These are phyloP conservation scores for Chinchilla lanigera DNA, from an alignment of 2,113 vertebrate species.

Conservation along the genomic window DNA sequence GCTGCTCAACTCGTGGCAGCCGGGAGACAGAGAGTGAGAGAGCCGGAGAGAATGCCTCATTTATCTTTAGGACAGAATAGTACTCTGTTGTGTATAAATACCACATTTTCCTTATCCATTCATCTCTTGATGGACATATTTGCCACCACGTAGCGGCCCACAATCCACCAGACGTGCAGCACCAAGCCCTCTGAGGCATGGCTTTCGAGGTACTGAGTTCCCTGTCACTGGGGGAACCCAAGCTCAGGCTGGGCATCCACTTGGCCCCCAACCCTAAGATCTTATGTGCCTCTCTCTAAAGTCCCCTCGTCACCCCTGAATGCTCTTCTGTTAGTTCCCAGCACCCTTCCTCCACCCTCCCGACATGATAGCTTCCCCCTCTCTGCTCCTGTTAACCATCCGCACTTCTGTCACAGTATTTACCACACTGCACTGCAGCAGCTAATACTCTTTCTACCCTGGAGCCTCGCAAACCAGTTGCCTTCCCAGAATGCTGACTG, in stretches of 20 bases:
- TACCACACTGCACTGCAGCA: background rate
- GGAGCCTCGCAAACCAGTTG: background rate
- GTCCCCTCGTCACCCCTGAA: background rate
- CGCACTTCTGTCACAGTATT: background rate
- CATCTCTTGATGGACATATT: background rate
- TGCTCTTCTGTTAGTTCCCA: background rate
- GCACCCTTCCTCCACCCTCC: background rate
- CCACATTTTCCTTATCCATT: background rate
- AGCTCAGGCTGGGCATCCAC: background rate
- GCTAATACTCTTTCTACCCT: background rate
- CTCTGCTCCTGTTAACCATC: background rate
- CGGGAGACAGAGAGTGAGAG: background rate
- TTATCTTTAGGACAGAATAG: background rate
- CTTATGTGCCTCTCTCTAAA: slow-evolving; percentile 2
- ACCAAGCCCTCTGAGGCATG: background rate
- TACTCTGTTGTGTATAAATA: background rate
- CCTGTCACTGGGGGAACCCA: background rate
- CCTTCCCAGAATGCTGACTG: background rate
- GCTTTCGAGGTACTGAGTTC: background rate
- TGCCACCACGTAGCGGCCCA: background rate
- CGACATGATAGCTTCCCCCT: background rate
- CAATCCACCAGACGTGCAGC: background rate
- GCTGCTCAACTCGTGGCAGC: background rate
- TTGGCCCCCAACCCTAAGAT: background rate
- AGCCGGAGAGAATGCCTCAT: background rate